Conservation (phyloP, 2,797 vertebrate genomes). For the Enteromius afrohamiltoni region DNA sequence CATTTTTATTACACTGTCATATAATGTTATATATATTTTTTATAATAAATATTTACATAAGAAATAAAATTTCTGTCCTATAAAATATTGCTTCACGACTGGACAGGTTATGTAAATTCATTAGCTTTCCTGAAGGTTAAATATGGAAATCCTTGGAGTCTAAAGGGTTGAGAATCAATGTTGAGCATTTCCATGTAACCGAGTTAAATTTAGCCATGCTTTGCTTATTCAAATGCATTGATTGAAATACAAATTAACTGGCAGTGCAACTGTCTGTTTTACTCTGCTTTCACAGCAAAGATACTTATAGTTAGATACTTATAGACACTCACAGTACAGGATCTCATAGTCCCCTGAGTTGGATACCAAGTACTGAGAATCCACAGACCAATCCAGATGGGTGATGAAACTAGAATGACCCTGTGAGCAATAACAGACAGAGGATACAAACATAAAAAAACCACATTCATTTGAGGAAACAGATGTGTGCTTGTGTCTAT, state of each 20-base stretch:
- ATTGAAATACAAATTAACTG: background rate
- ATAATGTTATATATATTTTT: background rate
- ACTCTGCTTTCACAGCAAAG: background rate
- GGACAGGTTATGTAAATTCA: background rate
- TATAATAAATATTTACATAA: background rate
- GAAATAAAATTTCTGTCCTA: background rate
- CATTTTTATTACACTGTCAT: background rate
- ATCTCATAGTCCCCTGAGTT: conserved; percentile 99
- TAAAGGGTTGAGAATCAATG: background rate
- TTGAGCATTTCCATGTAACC: background rate
- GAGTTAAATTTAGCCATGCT: background rate
- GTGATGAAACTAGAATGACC: conserved; percentile 99
- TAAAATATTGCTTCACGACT: background rate
- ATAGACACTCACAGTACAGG: conserved; percentile 90
- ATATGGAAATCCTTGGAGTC: background rate
- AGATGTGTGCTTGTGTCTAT: conserved; percentile 1
- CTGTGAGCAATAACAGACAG: conserved; percentile 69
- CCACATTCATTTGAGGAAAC: background rate
- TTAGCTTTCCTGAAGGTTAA: background rate
- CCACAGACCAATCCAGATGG: conserved; percentile 96
- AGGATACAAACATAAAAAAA: conserved; percentile 4
- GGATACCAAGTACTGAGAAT: conserved; percentile 95
- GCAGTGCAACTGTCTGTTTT: background rate
- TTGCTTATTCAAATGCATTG: background rate
- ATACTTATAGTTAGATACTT: conserved; percentile 57